These are phyloP conservation scores for Gallirallus australis DNA, from an alignment of 2,797 vertebrate species.

Conservation along the genomic window DNA sequence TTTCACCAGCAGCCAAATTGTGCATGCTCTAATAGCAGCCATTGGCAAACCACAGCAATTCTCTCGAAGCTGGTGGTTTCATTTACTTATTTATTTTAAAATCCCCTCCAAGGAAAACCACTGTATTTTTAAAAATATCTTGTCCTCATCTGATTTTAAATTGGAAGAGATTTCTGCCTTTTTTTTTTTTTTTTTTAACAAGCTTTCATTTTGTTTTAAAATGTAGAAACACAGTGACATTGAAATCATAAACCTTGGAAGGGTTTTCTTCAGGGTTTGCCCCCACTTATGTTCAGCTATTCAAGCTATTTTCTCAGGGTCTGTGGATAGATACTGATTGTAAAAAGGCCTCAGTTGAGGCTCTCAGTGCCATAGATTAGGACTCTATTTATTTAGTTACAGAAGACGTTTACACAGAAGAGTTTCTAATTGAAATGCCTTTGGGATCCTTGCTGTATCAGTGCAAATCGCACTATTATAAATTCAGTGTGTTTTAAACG, in stretches of 20 bases:
- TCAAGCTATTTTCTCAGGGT: neutral
- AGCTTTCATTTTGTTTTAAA: constrained; percentile 12
- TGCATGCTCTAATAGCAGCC: neutral
- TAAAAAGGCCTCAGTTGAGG: neutral
- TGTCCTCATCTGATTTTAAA: neutral
- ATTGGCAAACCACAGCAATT: neutral
- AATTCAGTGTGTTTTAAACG: constrained; percentile 27
- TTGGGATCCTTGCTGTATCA: neutral
- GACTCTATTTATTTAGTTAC: constrained; percentile 21
- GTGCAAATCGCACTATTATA: neutral
- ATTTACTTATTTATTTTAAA: neutral
- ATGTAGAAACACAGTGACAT: neutral
- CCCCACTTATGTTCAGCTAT: neutral
- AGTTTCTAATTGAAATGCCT: constrained; percentile 43
- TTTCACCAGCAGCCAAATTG: neutral
- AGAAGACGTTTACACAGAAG: constrained; percentile 13
- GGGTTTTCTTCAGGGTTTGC: neutral
- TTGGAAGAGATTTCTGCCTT: neutral
- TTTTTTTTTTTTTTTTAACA: neutral
- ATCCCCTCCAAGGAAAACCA: neutral
- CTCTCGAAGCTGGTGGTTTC: neutral
- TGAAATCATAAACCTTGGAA: neutral
- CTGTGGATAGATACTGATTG: neutral
- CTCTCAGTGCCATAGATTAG: neutral
- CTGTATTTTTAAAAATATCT: neutral